These are phyloP conservation scores for Himalopsyche anomala DNA, from an alignment of 2,888 invertebrate species.

Conservation along the genomic window DNA sequence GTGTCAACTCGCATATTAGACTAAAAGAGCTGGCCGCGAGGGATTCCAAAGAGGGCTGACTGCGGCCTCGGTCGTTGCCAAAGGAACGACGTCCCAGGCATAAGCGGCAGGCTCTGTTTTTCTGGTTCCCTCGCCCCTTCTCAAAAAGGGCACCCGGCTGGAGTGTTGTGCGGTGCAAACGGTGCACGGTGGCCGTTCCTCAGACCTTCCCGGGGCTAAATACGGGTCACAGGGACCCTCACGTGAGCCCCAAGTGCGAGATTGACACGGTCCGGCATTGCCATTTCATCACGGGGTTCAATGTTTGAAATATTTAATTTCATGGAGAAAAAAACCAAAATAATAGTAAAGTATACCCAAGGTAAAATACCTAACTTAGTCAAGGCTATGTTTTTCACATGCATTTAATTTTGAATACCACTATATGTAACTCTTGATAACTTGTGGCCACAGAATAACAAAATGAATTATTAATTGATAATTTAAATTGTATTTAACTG, in stretches of 20 bases:
- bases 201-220: slow-evolving; percentile 88
- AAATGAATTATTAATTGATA: no score
- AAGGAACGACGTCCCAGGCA: slow-evolving; percentile 74
- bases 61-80: slow-evolving; percentile 73
- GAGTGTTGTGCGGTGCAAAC: slow-evolving; percentile 74
- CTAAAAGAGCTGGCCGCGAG: slow-evolving; percentile 85
- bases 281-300: slow-evolving; percentile 55
- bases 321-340: no score
- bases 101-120: slow-evolving; percentile 77
- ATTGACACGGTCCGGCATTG: slow-evolving; percentile 80
- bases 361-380: no score
- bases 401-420: no score
- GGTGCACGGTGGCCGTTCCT: slow-evolving; percentile 74
- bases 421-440: no score
- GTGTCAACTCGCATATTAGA: slow-evolving; percentile 83
- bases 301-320: background rate
- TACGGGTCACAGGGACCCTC: slow-evolving; percentile 78
- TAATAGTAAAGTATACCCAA: no score
- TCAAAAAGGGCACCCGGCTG: slow-evolving; percentile 77
- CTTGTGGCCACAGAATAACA: no score
- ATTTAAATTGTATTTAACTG: background rate
- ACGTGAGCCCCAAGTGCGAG: slow-evolving; percentile 85
- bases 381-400: no score
- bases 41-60: slow-evolving; percentile 68
- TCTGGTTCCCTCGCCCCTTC: slow-evolving; percentile 86